Base-by-base conservation (phyloP, 1,140 invertebrate genomes). In the Panulirus ornatus region DNA sequence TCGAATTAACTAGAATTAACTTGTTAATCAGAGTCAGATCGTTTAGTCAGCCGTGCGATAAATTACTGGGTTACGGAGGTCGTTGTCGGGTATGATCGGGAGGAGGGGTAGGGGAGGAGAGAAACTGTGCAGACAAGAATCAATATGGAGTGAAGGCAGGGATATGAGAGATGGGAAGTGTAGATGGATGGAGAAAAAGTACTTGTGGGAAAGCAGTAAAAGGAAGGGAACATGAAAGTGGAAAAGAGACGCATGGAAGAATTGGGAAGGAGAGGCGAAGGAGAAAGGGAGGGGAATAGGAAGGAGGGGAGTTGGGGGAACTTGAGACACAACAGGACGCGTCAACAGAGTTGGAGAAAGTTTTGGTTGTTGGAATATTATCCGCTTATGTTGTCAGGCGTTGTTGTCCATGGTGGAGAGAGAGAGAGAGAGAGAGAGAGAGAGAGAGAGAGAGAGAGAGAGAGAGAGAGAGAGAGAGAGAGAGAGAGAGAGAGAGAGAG, bases 401-500 rank as follows among this genome's bases (percentile, higher is more conserved):
- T 58, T 58, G 54, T 58, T 14, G 54, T 14, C 54, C 14, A 58
- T 58, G 71, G 22, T 9, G 22, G 34, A 40, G 71, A 75, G 71
- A 40, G 71, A 75, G 71, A 75, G 71, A 75, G 71, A 75, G 36
- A 75, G 71, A 75, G 71, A 75, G 36, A 75, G 71, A 75, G 71
- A 75, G 71, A 75, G 71, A 75, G 71, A 75, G 71, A 75, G 36
- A 75, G 71, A 75, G 71, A 73, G 70, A 73, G 70, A 73, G 70
- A 73, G 70, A 73, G 70, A 73, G 70, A 73, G 70, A 73, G 70
- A 73, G 70, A 73, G 70, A 73, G 70, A 73, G 70, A 73, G 70
- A 73, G 70, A 73, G 70, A 73, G 70, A 73, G 70, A 73, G 70
- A 73, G 70, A 73, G 70, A 73, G 70, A 73, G 70, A 73, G 70